phyloP scores from a whole-genome alignment of 2,888 invertebrate species.

The Hesperia comma region DNA sequence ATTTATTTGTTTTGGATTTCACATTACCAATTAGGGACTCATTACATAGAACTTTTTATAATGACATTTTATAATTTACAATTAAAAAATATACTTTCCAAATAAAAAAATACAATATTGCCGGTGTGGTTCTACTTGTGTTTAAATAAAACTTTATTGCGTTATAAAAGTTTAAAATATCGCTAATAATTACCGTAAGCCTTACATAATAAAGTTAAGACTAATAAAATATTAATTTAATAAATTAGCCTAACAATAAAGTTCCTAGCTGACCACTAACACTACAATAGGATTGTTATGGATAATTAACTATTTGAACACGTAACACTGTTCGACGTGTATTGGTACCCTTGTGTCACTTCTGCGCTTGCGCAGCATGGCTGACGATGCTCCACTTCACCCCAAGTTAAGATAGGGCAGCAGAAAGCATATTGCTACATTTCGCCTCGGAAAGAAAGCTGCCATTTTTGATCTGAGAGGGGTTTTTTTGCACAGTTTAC shows the following conservation, averaged over 20 bases:
- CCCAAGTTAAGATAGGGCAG: background rate
- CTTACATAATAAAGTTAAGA: slow-evolving; percentile 4
- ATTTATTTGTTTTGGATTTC: too few relatives aligned
- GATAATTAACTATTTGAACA: slow-evolving; percentile 26
- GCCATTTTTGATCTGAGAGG: too few relatives aligned
- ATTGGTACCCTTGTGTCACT: background rate
- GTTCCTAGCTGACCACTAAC: slow-evolving; percentile 8
- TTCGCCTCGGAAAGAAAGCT: background rate
- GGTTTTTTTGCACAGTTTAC: too few relatives aligned
- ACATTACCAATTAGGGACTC: too few relatives aligned
- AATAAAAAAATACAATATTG: too few relatives aligned
- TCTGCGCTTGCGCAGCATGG: background rate
- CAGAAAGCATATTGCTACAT: background rate
- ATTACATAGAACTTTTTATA: too few relatives aligned
- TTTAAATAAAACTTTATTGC: too few relatives aligned
- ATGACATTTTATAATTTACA: too few relatives aligned
- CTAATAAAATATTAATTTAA: slow-evolving; percentile 4
- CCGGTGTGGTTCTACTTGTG: too few relatives aligned
- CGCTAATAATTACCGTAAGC: slow-evolving; percentile 2
- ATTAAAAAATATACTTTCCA: too few relatives aligned
- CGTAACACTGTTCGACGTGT: slow-evolving; percentile 15
- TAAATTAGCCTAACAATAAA: slow-evolving; percentile 20
- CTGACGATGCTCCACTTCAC: background rate
- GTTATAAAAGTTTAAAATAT: slow-evolving; percentile 7
- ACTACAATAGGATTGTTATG: slow-evolving; percentile 23